These are phyloP conservation scores for Homarus gammarus DNA, from an alignment of 2,888 invertebrate genomes.

Conservation along the genomic window DNA sequence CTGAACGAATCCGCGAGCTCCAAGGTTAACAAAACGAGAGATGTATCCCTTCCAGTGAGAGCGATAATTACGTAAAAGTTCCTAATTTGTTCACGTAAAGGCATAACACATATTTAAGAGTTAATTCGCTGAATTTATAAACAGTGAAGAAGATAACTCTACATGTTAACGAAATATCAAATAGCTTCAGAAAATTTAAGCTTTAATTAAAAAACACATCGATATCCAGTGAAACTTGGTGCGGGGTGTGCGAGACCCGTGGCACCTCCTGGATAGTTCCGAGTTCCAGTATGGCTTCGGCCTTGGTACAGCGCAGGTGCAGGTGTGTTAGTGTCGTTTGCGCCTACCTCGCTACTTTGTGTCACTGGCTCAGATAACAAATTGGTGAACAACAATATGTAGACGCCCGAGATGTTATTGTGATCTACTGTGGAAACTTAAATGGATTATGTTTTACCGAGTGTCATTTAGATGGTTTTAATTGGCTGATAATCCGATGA, in stretches of 20 bases:
- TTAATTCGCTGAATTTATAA: too few relatives aligned
- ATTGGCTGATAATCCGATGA: not conserved
- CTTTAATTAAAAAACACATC: not conserved
- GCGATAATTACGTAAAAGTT: too few relatives aligned
- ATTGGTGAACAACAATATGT: too few relatives aligned
- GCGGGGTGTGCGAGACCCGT: not conserved
- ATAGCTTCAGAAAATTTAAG: too few relatives aligned
- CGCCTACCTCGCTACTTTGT: not conserved
- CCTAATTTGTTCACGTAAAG: too few relatives aligned
- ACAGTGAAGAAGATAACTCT: too few relatives aligned
- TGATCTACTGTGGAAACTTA: too few relatives aligned
- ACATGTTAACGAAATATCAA: too few relatives aligned
- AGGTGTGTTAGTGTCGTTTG: not conserved
- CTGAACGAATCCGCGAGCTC: not conserved
- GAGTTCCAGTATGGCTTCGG: slow-evolving; percentile 24
- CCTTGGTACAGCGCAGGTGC: slow-evolving; percentile 1
- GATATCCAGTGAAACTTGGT: not conserved
- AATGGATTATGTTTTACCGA: too few relatives aligned
- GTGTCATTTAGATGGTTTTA: not conserved
- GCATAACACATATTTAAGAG: too few relatives aligned
- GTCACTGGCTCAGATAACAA: not conserved
- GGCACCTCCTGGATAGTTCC: slow-evolving; percentile 24
- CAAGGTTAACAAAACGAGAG: not conserved
- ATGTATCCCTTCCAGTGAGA: too few relatives aligned
- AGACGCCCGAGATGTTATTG: too few relatives aligned